Conservation (phyloP, 2,113 vertebrate species). For the Microtus pennsylvanicus region DNA sequence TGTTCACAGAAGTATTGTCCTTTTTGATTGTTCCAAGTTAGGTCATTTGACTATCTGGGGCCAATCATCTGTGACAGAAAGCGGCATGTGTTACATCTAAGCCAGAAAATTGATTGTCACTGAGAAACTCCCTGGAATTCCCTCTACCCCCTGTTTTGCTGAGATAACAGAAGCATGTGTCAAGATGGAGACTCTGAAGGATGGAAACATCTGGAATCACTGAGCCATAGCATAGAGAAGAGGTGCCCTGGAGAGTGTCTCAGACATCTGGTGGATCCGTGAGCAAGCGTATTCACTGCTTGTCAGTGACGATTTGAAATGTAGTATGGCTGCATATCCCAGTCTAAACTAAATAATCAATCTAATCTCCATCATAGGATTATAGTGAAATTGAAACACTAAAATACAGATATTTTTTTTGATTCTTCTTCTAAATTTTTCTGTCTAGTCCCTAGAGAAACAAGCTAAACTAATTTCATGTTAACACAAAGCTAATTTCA, state of each 20-base stretch:
- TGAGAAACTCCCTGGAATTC: not conserved
- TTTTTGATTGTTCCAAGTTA: not conserved
- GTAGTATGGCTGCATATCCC: not conserved
- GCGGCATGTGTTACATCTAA: not conserved
- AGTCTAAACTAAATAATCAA: not conserved
- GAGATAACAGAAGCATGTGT: not conserved
- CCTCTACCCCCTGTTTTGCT: not conserved
- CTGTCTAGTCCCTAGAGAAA: not conserved
- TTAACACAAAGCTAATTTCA: not conserved
- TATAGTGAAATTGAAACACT: not conserved
- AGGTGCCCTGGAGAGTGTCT: not conserved
- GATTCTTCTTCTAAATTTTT: not conserved
- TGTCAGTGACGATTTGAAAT: not conserved
- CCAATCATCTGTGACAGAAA: not conserved
- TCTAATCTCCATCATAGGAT: not conserved
- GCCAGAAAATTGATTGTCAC: not conserved
- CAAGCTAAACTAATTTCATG: not conserved
- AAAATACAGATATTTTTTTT: not conserved
- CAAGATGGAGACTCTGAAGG: not conserved
- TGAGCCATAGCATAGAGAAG: not conserved
- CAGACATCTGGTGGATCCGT: not conserved
- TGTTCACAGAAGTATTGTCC: not conserved
- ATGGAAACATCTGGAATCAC: conserved; percentile 4
- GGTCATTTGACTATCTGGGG: not conserved
- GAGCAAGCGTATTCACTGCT: not conserved